Base-by-base conservation (phyloP, 2,113 vertebrate genomes). In the Tragelaphus scriptus region DNA sequence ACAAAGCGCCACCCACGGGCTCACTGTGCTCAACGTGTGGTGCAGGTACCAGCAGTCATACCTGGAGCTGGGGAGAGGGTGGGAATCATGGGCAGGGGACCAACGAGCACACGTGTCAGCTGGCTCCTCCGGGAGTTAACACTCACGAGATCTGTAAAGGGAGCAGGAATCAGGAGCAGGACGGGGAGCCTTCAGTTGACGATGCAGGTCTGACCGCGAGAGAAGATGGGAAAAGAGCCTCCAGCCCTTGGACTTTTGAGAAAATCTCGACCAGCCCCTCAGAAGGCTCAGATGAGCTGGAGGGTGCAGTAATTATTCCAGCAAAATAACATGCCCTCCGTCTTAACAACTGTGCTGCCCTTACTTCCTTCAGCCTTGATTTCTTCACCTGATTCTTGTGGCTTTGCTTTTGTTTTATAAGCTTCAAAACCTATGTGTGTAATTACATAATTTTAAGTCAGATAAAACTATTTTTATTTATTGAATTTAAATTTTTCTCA, bases 401-500 rank as follows among this genome's bases (percentile, higher is more conserved):
- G 32, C 5, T 82, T 55, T 36, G 25, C 28, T 16, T 32, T 61
- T 85, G 19, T 75, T 51, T 63, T 87, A 28, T 49, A 44, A 84
- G 58, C 36, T 53, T 80, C 47, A 49, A 88, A 81, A 32, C n/a
- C 8, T 28, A 17, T 11, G 15, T 77, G 13, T 71, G 10, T 51
- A 56, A 71, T 36, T 12, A n/a, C 5, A 58, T 87, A 49, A 15
- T 71, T 80, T 88, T n/a, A 88, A 88, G 23, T 94, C 21, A 89
- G 90, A 68, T 63, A 92, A 85, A 30, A 13, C 47, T 19, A 28
- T 30, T 88, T 90, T 68, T 47, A 92, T 26, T 85, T 61, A 61
- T 25, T 53, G 47, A 53, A 91, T 84, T 55, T 84, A 23, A 85
- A 17, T 58, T 91, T 91, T 77, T 80, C 86, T 84, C 44, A 79